Conservation (phyloP, 1,140 invertebrate genomes). For the Drosophila mayri region DNA sequence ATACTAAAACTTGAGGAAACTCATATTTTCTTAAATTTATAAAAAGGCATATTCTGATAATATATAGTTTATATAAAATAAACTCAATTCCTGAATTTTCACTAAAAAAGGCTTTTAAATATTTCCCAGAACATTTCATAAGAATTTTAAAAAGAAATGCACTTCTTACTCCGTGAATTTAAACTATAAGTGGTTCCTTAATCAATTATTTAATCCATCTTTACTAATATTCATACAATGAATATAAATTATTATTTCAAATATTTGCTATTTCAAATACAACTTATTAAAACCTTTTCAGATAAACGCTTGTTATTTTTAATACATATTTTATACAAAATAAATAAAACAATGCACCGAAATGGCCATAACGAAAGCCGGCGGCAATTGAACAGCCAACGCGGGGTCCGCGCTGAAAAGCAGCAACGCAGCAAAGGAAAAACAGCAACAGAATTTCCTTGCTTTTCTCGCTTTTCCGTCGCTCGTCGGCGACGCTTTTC, state of each 20-base stretch:
- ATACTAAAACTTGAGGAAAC: not conserved
- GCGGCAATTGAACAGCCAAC: conserved; percentile 20
- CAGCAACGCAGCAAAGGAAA: conserved; percentile 57
- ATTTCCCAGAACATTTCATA: not conserved
- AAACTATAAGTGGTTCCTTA: not conserved
- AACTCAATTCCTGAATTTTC: not conserved
- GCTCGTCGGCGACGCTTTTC: conserved; percentile 22
- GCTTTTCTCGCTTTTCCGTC: conserved; percentile 19
- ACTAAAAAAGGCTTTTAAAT: not conserved
- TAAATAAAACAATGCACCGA: not conserved
- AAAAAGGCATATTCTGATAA: not conserved
- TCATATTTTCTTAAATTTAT: not conserved
- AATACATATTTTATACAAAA: not conserved
- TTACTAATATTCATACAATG: not conserved
- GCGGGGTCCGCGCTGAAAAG: conserved; percentile 50
- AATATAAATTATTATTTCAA: not conserved
- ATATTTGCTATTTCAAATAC: not conserved
- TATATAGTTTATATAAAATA: not conserved
- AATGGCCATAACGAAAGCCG: conserved; percentile 15
- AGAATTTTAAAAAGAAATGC: not conserved
- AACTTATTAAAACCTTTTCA: too few species aligned
- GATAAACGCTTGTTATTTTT: not conserved
- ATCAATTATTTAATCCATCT: not conserved
- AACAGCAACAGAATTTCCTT: conserved; percentile 38
- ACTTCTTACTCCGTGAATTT: not conserved